A percentile compares a stretch with the other conserved stretches of the same genome.
Conservation (phyloP, 2,888 invertebrate species). For the Drosophila mimica region DNA sequence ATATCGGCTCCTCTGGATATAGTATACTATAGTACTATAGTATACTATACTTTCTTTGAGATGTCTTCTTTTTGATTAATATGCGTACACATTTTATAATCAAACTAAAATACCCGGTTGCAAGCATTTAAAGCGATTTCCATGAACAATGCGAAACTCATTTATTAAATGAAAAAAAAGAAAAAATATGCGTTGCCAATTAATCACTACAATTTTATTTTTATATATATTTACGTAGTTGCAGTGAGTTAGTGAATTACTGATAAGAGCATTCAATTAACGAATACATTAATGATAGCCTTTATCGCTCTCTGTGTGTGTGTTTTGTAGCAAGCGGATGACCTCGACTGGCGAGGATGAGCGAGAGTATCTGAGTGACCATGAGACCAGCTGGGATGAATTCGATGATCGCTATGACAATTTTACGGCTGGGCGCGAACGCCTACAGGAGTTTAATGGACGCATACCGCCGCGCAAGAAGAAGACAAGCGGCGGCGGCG, state of each 20-base stretch:
- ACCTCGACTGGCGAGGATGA: constrained; percentile 85
- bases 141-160: background rate
- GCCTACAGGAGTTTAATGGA: constrained; percentile 85
- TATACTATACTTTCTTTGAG: background rate
- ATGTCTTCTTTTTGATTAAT: background rate
- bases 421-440: constrained; percentile 84
- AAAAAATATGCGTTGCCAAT: constrained; percentile 3
- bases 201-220: background rate
- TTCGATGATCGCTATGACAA: constrained; percentile 84
- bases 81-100: background rate
- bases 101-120: background rate
- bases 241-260: background rate
- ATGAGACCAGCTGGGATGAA: constrained; percentile 85
- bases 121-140: background rate
- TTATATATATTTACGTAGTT: background rate
- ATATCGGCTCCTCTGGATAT: background rate
- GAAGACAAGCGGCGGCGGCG: constrained; percentile 73
- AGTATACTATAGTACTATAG: background rate
- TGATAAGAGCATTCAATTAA: constrained; percentile 15
- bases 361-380: constrained; percentile 84
- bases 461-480: constrained; percentile 85
- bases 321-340: constrained; percentile 81
- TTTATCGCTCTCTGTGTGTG: constrained; percentile 11
- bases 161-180: constrained; percentile 6
- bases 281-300: background rate